Base-by-base conservation (phyloP, 2,888 invertebrate genomes). In the Drosophila parthenogenetica region DNA sequence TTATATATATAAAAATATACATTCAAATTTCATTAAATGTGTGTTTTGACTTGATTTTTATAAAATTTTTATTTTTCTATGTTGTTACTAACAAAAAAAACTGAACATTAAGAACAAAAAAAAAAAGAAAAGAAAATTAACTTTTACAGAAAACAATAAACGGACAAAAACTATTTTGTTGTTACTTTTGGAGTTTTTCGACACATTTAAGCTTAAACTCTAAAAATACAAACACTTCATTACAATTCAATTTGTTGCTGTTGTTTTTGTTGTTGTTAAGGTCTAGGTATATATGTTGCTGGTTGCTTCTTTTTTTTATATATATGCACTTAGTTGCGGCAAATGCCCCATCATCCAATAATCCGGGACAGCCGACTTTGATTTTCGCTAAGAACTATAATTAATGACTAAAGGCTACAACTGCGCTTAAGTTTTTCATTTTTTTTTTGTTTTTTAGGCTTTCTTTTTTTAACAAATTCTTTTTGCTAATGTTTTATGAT, bases 321-420 rank as follows among this genome's bases (percentile, higher is more conserved):
- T 87, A 83, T 84, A 82, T 81, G 87, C 87, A 85, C 87, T 87
- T 87, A 80, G 82, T 79, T 81, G 84, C 84, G 84, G 81, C 69
- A 69, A 69, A 37, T 61, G 64, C 73, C 64, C 65, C 48, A 14
- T 55, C 29, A 29, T 29, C 29, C 29, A 29, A 29, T 29, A 29
- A 29, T 29, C 14, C 25, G 54, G 39, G 68, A 58, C 69, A 55
- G 77, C 84, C 84, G 81, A 81, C 79, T 84, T 81, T 71, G 73
- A 75, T 80, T 83, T 87, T 88, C 66, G 76, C 84, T 86, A 86
- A 77, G 68, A 85, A 74, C 85, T 86, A 87, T 79, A 82, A 85
- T 85, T 86, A 87, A 87, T 87, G 84, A 88, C 86, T 88, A 88
- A 67, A 79, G 68, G 76, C 85, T 85, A 87, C 80, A 87, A 80